Conservation (phyloP, 2,888 invertebrate species). For the Drosophila seclusa region DNA sequence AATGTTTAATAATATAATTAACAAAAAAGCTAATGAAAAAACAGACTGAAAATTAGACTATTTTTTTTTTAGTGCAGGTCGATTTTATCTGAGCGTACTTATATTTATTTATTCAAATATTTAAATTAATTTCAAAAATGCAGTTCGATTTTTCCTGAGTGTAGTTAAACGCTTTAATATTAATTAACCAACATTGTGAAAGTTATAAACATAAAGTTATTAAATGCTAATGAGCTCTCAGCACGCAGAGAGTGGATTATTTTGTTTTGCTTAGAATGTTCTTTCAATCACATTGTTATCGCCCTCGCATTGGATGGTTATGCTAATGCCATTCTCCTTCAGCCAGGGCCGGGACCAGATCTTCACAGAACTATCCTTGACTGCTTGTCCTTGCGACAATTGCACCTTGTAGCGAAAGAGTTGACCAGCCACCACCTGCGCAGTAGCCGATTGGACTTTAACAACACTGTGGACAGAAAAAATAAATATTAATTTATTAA, state of each 20-base stretch:
- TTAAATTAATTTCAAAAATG: no score
- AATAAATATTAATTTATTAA: background rate
- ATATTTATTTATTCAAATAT: no score
- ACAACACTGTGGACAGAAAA: conserved; percentile 39
- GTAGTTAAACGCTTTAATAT: background rate
- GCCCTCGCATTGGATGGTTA: conserved; percentile 58
- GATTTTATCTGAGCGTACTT: no score
- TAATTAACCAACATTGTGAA: background rate
- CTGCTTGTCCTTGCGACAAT: conserved; percentile 38
- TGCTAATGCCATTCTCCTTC: conserved; percentile 47
- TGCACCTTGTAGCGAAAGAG: conserved; percentile 58
- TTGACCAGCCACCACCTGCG: conserved; percentile 60
- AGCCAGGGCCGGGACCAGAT: conserved; percentile 73
- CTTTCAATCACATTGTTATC: conserved; percentile 44
- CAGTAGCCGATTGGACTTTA: conserved; percentile 55
- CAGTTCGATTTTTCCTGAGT: background rate
- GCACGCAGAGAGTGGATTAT: conserved; percentile 1
- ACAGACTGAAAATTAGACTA: no score
- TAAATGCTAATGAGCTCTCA: conserved; percentile 5
- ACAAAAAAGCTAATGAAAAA: no score
- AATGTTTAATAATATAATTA: no score
- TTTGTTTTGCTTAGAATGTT: conserved; percentile 35
- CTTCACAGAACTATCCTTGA: conserved; percentile 58
- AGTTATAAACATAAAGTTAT: background rate
- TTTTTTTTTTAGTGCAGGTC: no score